Evolutionary conservation across 23 tunicate genomes (phyloP).

Genomic region (Corella eumyota): DNA sequence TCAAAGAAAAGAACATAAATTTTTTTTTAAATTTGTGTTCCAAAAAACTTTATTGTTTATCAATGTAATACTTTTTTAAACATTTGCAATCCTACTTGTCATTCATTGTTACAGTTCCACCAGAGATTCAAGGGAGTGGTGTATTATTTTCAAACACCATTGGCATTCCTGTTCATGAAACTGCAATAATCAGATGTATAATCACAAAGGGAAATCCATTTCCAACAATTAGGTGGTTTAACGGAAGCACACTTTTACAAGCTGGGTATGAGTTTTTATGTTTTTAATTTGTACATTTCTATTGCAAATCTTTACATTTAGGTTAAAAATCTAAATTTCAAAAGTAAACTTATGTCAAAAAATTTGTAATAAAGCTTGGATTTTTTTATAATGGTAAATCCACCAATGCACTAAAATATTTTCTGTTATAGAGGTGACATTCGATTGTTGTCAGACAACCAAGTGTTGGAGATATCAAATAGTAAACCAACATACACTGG

Average conservation of each 20-base stretch:
- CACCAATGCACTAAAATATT: not conserved
- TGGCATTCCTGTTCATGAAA: constrained; percentile 71
- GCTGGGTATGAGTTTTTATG: constrained; percentile 19
- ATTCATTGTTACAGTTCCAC: constrained; percentile 41
- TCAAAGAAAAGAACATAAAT: too few relatives aligned
- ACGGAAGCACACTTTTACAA: constrained; percentile 32
- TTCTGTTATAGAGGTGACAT: constrained; percentile 20
- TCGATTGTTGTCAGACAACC: constrained; percentile 27
- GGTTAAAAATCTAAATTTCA: not conserved
- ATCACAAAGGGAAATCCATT: constrained; percentile 72
- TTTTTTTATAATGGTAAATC: not conserved
- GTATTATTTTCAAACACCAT: constrained; percentile 25
- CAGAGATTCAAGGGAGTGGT: constrained; percentile 55
- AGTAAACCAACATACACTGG: constrained; percentile 59
- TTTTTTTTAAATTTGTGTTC: too few relatives aligned
- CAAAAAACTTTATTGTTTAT: too few relatives aligned
- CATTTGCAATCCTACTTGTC: not conserved
- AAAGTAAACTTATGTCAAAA: too few relatives aligned
- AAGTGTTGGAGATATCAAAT: constrained; percentile 39
- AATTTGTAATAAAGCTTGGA: not conserved
- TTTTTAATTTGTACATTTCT: not conserved
- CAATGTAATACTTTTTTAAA: too few relatives aligned
- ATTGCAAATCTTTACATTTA: not conserved
- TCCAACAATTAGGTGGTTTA: constrained; percentile 79
- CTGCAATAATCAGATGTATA: constrained; percentile 43